These are phyloP conservation scores for Thalassarche chlororhynchos DNA, from an alignment of 2,113 vertebrate species.

Conservation along the genomic window DNA sequence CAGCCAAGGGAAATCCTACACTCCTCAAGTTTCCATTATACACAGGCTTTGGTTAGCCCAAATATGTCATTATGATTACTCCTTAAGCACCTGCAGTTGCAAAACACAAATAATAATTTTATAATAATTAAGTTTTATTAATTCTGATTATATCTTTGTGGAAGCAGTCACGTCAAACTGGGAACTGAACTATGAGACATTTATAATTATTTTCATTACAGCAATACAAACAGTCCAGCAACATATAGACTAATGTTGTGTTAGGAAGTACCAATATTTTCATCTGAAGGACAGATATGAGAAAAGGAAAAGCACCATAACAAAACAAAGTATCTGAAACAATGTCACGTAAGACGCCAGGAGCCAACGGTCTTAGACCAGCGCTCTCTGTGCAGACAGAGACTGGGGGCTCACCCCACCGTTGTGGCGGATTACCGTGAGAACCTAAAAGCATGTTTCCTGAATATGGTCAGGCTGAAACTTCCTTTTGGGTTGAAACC, in stretches of 20 bases:
- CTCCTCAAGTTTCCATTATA: background rate
- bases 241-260: too few species aligned
- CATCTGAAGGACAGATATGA: fast-evolving
- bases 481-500: background rate
- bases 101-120: background rate
- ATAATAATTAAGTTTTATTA: background rate
- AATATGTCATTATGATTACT: background rate
- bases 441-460: background rate
- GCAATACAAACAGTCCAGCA: background rate
- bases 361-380: fast-evolving
- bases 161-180: background rate
- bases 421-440: fast-evolving
- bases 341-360: fast-evolving
- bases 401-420: background rate
- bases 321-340: background rate
- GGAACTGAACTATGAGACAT: background rate
- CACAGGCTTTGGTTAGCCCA: background rate
- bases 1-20: background rate
- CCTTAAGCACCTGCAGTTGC: background rate
- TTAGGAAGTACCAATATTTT: background rate
- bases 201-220: background rate
- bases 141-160: background rate
- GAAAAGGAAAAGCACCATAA: background rate
- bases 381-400: fast-evolving
- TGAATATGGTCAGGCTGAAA: background rate